Base-by-base conservation (phyloP, 2,797 vertebrate genomes). In the Dipus sagitta region DNA sequence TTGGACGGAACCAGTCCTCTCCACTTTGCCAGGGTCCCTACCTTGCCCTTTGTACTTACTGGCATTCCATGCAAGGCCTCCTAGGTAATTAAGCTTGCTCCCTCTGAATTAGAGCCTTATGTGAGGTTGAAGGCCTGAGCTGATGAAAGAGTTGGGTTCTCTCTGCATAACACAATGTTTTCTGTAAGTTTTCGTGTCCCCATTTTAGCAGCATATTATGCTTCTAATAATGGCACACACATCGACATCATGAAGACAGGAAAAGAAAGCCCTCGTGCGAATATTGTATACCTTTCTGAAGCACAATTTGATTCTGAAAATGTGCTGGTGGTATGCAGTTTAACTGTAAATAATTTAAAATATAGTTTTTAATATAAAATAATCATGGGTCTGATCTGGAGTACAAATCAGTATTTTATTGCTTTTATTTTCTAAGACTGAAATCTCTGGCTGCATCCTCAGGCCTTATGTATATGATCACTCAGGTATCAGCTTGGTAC, bases 11-110 rank as follows among this genome's bases (percentile, higher is more conserved):
- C 26, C 26, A 12, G 32, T 52, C 42, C 28, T 67, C n/a, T 72
- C 65, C 0, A 5, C 18, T 75, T 77, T 62, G 15, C 60, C 17
- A 26, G 9, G 1, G 34, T 34, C 42, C n/a, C 75, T 65, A 62
- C 67, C 72, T 94, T 87, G 74, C 64, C 24, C 72, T 95, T 80
- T 92, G 80, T 83, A 30, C 47, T 74, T 52, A 47, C 6, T 90
- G 76, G 67, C 72, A 64, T 90, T 94, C 72, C 62, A 76, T 21
- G 62, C 42, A 79, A 76, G 58, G 58, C 67, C 28, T 77, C 54
- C 23, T 24, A 12, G 38, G 54, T 2, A 47, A 67, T 78, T 92
- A 88, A 86, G 68, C 10, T 18, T 60, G 42, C 34, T 76, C 2
- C 28, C 10, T 23, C 90, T 81, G 74, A 95, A 86, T 77, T 91